Percentiles rank a stretch among this genome's conserved stretches.
Conservation (phyloP, 2,888 invertebrate species). For the Malthinus flaveolus region DNA sequence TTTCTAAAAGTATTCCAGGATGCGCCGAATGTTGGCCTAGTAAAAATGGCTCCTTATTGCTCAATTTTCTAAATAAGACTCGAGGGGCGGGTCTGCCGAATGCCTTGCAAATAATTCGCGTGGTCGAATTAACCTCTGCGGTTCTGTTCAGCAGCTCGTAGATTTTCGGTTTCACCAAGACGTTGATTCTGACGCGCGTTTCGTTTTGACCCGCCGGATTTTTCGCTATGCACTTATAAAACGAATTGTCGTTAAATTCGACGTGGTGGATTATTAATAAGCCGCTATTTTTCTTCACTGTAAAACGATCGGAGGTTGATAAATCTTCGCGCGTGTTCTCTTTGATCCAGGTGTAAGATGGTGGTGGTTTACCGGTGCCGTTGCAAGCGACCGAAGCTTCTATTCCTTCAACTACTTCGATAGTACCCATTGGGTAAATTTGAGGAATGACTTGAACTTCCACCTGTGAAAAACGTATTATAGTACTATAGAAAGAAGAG, state of each 20-base stretch:
- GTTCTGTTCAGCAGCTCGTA: conserved; percentile 77
- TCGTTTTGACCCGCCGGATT: conserved; percentile 78
- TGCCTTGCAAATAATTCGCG: conserved; percentile 74
- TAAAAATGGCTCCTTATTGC: conserved; percentile 64
- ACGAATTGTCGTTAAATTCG: conserved; percentile 74
- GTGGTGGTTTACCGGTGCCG: conserved; percentile 83
- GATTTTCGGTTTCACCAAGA: conserved; percentile 79
- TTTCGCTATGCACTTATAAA: conserved; percentile 78
- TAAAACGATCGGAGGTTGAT: conserved; percentile 67
- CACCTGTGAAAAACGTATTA: conserved; percentile 38
- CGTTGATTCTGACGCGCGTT: conserved; percentile 68
- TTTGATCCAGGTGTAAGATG: conserved; percentile 83
- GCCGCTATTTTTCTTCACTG: conserved; percentile 72
- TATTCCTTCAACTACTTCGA: conserved; percentile 80
- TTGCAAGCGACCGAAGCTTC: conserved; percentile 74
- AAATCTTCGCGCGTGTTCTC: conserved; percentile 73
- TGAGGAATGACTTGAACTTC: conserved; percentile 77
- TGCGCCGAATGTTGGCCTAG: conserved; percentile 68
- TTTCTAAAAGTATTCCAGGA: conserved; percentile 67
- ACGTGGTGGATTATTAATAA: conserved; percentile 73
- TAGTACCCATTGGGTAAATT: conserved; percentile 65
- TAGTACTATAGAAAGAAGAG: too few species aligned
- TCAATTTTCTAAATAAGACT: conserved; percentile 79
- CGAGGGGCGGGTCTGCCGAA: conserved; percentile 80
- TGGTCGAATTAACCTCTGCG: conserved; percentile 63